A percentile compares a stretch with the other conserved stretches of the same genome.
These are phyloP conservation scores for Drosophila quasianomalipes DNA, from an alignment of 2,888 invertebrate species.

Conservation along the genomic window DNA sequence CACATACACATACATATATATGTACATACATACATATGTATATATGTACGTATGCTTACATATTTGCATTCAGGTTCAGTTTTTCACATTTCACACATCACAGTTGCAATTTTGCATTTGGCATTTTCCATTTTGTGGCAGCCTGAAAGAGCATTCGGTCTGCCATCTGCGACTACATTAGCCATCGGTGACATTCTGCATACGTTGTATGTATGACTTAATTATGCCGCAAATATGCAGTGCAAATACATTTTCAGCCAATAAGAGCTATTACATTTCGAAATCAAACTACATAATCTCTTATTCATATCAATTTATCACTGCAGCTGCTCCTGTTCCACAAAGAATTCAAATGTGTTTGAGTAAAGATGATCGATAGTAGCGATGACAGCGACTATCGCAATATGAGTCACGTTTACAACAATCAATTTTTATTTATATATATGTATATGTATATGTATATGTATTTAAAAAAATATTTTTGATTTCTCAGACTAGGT, in stretches of 20 bases:
- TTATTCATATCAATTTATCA: slow-evolving; percentile 29
- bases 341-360: not conserved
- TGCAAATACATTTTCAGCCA: slow-evolving; percentile 28
- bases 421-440: not conserved
- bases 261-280: slow-evolving; percentile 14
- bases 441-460: no score
- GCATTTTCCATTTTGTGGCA: slow-evolving; percentile 13
- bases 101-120: slow-evolving; percentile 26
- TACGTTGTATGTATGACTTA: slow-evolving; percentile 50
- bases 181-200: not conserved
- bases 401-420: not conserved
- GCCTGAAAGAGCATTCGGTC: slow-evolving; percentile 12
- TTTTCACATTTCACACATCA: slow-evolving; percentile 21
- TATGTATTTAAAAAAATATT: not conserved
- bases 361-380: not conserved
- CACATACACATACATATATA: no score
- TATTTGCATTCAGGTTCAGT: slow-evolving; percentile 38
- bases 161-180: slow-evolving; percentile 5
- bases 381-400: not conserved
- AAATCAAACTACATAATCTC: slow-evolving; percentile 27
- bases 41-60: not conserved
- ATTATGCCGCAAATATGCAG: slow-evolving; percentile 49
- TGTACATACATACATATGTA: not conserved
- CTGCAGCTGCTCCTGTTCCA: not conserved
- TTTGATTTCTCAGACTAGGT: not conserved